phyloP scores from a whole-genome alignment of 2,797 vertebrate species.

The Smutsia gigantea region DNA sequence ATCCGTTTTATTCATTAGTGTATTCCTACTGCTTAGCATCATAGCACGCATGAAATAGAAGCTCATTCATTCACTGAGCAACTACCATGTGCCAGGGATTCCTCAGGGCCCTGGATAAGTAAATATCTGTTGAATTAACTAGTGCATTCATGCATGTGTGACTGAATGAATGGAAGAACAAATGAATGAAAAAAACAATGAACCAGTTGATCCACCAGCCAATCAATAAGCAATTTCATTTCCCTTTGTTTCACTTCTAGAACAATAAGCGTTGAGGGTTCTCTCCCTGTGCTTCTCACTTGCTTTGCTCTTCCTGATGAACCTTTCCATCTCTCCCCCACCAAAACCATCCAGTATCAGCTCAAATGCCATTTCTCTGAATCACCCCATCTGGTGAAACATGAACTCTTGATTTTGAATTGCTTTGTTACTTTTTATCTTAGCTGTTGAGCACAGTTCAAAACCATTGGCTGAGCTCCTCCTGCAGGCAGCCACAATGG shows the following conservation, averaged over 20 bases:
- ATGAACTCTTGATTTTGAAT: background rate
- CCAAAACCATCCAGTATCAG: no score
- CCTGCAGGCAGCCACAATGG: fast-evolving
- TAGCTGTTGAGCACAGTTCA: background rate
- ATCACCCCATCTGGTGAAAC: background rate
- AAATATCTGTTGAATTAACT: background rate
- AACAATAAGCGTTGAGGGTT: background rate
- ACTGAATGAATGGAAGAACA: background rate
- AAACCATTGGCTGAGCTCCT: background rate
- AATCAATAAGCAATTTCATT: background rate
- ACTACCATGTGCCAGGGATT: background rate
- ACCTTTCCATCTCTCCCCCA: background rate
- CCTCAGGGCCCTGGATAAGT: background rate
- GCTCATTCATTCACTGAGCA: background rate
- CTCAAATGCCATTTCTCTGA: background rate
- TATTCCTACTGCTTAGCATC: background rate
- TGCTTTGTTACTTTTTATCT: background rate
- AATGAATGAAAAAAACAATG: background rate
- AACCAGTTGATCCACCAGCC: background rate
- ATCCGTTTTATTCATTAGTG: background rate
- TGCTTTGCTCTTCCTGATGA: background rate
- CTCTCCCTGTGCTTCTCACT: background rate
- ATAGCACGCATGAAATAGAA: background rate
- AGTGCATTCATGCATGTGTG: background rate
- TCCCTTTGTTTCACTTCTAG: background rate